Percentiles rank a stretch among this genome's conserved stretches.
These are phyloP conservation scores for Drosophila ogumai DNA, from an alignment of 1,140 invertebrate species.

Conservation along the genomic window DNA sequence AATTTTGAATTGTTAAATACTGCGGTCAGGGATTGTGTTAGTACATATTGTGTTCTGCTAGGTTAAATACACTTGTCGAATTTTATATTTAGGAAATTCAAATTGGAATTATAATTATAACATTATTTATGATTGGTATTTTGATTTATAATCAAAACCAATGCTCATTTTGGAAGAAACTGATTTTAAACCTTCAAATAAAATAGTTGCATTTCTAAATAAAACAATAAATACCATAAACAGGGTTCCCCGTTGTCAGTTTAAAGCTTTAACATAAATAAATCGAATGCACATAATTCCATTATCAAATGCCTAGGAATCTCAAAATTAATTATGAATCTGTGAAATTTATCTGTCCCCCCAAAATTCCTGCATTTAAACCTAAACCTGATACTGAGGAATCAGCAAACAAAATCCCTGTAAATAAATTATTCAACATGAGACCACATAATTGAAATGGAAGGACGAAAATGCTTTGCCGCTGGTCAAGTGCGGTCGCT, in stretches of 20 bases:
- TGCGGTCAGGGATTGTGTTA: background rate
- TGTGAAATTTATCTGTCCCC: background rate
- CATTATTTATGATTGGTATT: background rate
- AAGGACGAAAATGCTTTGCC: conserved; percentile 21
- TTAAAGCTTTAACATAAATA: too few relatives aligned
- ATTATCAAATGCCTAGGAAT: background rate
- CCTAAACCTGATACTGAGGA: background rate
- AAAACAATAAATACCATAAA: background rate
- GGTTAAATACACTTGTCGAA: background rate
- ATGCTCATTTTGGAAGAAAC: too few relatives aligned
- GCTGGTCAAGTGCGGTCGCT: conserved; percentile 32
- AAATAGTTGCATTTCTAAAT: background rate
- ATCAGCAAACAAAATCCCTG: conserved; percentile 15
- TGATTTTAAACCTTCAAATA: too few relatives aligned
- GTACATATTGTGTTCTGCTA: background rate
- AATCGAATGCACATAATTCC: too few relatives aligned
- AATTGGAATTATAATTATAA: background rate
- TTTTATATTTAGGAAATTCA: background rate
- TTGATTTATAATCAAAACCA: background rate
- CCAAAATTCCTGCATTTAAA: background rate
- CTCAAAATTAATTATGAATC: background rate
- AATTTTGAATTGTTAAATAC: conserved; percentile 14
- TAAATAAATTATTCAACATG: conserved; percentile 35
- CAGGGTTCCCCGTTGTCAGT: too few relatives aligned
- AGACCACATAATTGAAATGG: conserved; percentile 20